Evolutionary conservation across 2,888 invertebrate genomes (phyloP), one percentile per base, ranked within the genome.

Genomic region (Brenthis daphne): DNA sequence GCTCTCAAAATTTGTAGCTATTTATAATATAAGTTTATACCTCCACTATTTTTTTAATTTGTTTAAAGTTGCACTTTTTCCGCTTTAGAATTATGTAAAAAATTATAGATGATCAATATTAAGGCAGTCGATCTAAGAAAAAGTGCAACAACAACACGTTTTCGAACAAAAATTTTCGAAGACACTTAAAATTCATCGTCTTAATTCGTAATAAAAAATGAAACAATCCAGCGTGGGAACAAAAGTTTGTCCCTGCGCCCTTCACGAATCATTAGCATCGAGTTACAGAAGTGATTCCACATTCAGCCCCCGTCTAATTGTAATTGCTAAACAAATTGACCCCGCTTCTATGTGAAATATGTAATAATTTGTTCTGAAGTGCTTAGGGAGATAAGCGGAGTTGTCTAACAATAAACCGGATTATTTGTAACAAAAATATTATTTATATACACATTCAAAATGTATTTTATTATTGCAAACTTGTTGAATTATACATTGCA

Each of bases 291-390:
- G 75, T 73, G 73, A 75, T 73, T 72, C 74, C 69, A 71, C 69
- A 69, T 74, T 56, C 67, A 68, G 74, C 74, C 75, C 76, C 76
- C 74, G 69, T 77, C 80, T 80, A 78, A 81, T 83, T 85, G 82
- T 85, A 81, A 85, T 86, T 85, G 83, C 77, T 80, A 82, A 81
- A 82, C 82, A 81, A 82, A 79, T 81, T 73, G 70, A 72, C 74
- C 74, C 76, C 74, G 71, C 64, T 64, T 65, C 72, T 67, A 74
- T 75, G 74, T 77, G 78, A 76, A 74, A 77, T 73, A 77, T 74
- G 71, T 75, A 69, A 75, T 77, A 75, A 77, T 77, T 77, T 74
- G 71, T 71, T 73, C 61, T 65, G 60, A 71, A 69, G 72, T 67
- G 68, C 64, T 67, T 69, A 64, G 65, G 72, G 67, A 69, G 64